Percentiles rank a stretch among this genome's conserved stretches.
These are phyloP conservation scores for Phodopus roborovskii DNA, from an alignment of 2,113 vertebrate species.

Conservation along the genomic window DNA sequence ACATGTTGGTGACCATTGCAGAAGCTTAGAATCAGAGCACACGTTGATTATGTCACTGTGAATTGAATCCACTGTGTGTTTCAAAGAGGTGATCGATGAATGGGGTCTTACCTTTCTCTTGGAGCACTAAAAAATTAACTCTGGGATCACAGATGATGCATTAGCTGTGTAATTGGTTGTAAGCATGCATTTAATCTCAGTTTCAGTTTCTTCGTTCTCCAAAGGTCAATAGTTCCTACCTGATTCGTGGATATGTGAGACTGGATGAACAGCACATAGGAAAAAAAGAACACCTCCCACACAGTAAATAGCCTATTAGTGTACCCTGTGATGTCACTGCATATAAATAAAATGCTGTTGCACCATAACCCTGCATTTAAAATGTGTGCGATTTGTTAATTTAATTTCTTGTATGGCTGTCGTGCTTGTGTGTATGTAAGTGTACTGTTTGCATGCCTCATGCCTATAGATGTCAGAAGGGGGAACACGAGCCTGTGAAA, in stretches of 20 bases:
- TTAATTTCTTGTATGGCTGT: not conserved
- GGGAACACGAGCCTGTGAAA: not conserved
- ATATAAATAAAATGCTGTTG: not conserved
- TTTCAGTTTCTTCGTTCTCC: not conserved
- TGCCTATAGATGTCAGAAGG: not conserved
- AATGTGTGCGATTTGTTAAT: not conserved
- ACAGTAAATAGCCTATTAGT: not conserved
- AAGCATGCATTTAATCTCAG: not conserved
- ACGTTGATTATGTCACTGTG: not conserved
- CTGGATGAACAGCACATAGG: not conserved
- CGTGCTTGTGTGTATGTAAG: not conserved
- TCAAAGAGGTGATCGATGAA: conserved; percentile 29
- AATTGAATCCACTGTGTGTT: not conserved
- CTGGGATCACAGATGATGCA: not conserved
- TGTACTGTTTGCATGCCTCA: not conserved
- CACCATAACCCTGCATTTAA: not conserved
- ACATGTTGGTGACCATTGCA: not conserved
- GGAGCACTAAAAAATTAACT: not conserved
- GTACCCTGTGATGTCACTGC: not conserved
- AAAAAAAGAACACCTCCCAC: not conserved
- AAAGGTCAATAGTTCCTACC: not conserved
- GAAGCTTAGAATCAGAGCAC: not conserved
- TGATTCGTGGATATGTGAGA: not conserved
- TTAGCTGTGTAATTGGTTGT: not conserved
- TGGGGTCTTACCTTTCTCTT: not conserved